Percentiles rank a stretch among this genome's conserved stretches.
phyloP scores from a whole-genome alignment of 2,113 vertebrate genomes.

The Peromyscus maniculatus region DNA sequence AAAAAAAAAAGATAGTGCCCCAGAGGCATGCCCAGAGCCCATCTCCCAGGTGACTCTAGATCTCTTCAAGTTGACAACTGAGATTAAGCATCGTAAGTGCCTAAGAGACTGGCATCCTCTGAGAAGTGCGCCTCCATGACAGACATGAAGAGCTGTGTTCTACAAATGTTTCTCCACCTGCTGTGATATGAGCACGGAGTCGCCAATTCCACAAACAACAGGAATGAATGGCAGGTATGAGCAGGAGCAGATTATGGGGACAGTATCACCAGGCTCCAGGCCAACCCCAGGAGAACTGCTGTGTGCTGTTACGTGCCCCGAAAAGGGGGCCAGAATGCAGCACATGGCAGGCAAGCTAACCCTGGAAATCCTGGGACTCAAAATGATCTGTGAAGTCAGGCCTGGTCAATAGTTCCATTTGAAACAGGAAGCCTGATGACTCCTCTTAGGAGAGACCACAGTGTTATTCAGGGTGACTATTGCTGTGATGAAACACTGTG shows the following conservation, averaged over 20 bases:
- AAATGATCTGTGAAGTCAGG: neutral
- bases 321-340: neutral
- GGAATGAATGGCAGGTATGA: too few species aligned
- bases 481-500: neutral
- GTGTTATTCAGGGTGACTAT: neutral
- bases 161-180: neutral
- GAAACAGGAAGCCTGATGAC: neutral
- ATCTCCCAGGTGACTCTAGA: neutral
- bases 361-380: neutral
- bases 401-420: neutral
- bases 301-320: too few species aligned
- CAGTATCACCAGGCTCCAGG: neutral
- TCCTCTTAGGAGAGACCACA: neutral
- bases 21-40: neutral
- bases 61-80: neutral
- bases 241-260: neutral
- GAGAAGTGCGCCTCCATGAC: rapidly evolving
- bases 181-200: neutral
- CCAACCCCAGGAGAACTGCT: neutral
- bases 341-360: rapidly evolving
- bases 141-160: neutral
- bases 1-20: neutral
- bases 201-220: neutral
- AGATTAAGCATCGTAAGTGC: neutral
- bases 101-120: neutral